Conservation (phyloP, 1,140 invertebrate species). For the Caligus rogercresseyi region DNA sequence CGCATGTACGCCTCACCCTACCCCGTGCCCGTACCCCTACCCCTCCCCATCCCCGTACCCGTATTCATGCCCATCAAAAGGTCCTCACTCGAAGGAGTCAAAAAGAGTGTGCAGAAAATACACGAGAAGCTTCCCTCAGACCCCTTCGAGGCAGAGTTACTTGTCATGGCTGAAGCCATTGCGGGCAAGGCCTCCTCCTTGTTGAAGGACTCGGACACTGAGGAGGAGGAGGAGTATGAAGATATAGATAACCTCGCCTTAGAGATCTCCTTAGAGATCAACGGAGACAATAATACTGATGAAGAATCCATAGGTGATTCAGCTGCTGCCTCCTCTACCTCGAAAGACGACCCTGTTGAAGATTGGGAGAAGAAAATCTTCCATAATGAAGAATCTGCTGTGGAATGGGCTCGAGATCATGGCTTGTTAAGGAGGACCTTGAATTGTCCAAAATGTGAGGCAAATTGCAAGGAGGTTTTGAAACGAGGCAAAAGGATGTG, state of each 20-base stretch:
- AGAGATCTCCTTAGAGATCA: neutral
- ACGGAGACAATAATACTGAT: too few relatives aligned
- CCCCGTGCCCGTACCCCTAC: slow-evolving; percentile 68
- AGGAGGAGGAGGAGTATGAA: slow-evolving; percentile 34
- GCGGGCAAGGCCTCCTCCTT: slow-evolving; percentile 52
- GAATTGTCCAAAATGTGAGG: too few relatives aligned
- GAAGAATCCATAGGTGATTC: too few relatives aligned
- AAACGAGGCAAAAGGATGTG: too few relatives aligned
- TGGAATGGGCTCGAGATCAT: too few relatives aligned
- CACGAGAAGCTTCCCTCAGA: slow-evolving; percentile 73
- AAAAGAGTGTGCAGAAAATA: slow-evolving; percentile 38
- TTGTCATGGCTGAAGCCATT: slow-evolving; percentile 87
- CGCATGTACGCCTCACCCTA: slow-evolving; percentile 66
- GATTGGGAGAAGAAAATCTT: slow-evolving; percentile 18
- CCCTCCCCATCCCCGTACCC: slow-evolving; percentile 68
- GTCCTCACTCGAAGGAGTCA: slow-evolving; percentile 45
- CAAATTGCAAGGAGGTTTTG: too few relatives aligned
- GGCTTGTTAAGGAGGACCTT: too few relatives aligned
- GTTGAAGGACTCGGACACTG: slow-evolving; percentile 51
- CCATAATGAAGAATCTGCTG: too few relatives aligned
- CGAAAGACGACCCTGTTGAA: neutral
- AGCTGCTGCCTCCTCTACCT: neutral
- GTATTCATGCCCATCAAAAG: slow-evolving; percentile 76
- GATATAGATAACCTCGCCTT: neutral
- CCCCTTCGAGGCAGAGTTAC: slow-evolving; percentile 70